Evolutionary conservation across 2,113 vertebrate species (phyloP).

Genomic region (Cyprinodon tularosa): DNA sequence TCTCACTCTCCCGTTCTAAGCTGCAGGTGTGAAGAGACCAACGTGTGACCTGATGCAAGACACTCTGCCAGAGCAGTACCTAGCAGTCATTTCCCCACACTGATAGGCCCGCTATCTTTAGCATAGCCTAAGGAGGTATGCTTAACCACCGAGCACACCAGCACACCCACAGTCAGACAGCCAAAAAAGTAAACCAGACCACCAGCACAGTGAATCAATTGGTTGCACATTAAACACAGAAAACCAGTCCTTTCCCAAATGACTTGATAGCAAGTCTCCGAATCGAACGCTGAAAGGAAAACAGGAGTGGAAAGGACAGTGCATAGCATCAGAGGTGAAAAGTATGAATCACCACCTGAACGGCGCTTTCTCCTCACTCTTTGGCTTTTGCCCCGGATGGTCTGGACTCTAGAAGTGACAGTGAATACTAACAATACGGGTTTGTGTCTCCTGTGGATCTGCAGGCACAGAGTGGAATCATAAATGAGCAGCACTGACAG

Average conservation of each 20-base stretch:
- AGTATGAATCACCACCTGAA: conserved; percentile 57
- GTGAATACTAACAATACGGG: conserved; percentile 70
- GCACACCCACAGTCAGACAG: conserved; percentile 44
- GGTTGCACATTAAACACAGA: conserved; percentile 48
- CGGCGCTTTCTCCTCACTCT: conserved; percentile 34
- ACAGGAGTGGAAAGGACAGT: conserved; percentile 6
- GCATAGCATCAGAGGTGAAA: conserved; percentile 38
- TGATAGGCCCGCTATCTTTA: conserved; percentile 74
- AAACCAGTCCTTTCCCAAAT: conserved; percentile 14
- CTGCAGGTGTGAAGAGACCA: conserved; percentile 61
- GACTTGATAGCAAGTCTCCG: conserved; percentile 6
- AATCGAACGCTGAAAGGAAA: conserved; percentile 29
- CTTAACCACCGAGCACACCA: conserved; percentile 33
- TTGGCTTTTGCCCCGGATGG: conserved; percentile 40
- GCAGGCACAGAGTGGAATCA: conserved; percentile 61
- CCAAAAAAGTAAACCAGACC: conserved; percentile 65
- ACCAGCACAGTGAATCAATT: conserved; percentile 31
- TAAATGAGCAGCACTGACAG: conserved; percentile 75
- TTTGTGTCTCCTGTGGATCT: conserved; percentile 59
- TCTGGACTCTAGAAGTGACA: conserved; percentile 59
- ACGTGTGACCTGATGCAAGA: conserved; percentile 76
- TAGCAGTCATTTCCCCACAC: conserved; percentile 69
- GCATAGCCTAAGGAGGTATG: conserved; percentile 60
- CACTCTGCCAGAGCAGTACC: conserved; percentile 62
- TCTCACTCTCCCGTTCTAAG: conserved; percentile 63